Evolutionary conservation across 2,113 vertebrate species (phyloP).

Genomic region (Poecilia latipinna): DNA sequence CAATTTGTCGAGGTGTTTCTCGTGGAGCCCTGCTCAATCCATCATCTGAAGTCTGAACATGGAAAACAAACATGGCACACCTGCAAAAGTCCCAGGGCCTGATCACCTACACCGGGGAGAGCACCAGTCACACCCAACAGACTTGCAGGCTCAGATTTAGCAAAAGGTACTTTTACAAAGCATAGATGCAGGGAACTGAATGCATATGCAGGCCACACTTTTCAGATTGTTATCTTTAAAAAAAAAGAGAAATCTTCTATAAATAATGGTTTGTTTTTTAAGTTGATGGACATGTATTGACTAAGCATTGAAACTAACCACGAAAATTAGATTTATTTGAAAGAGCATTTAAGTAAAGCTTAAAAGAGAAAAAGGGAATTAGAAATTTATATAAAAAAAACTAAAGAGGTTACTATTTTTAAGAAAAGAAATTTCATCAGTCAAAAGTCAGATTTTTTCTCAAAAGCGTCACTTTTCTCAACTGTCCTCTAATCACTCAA

Average conservation of each 20-base stretch:
- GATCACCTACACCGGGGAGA: no score
- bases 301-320: no score
- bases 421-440: neutral
- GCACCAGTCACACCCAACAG: no score
- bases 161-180: neutral
- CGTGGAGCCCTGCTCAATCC: no score
- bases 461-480: neutral
- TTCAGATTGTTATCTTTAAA: neutral
- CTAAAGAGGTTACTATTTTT: neutral
- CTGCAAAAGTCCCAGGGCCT: no score
- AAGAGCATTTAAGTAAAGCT: neutral
- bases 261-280: neutral
- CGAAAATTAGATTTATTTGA: neutral
- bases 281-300: no score
- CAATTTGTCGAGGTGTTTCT: no score
- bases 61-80: no score
- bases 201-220: neutral
- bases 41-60: no score
- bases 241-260: no score
- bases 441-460: neutral
- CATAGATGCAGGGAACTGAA: neutral
- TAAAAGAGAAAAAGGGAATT: neutral
- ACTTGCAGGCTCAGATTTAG: neutral
- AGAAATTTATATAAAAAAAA: neutral
- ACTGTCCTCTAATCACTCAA: neutral